Percentiles rank a stretch among this genome's conserved stretches.
phyloP scores from a whole-genome alignment of 64 coral and sea anemone genomes.

The Hydrozoanthus tunicans region DNA sequence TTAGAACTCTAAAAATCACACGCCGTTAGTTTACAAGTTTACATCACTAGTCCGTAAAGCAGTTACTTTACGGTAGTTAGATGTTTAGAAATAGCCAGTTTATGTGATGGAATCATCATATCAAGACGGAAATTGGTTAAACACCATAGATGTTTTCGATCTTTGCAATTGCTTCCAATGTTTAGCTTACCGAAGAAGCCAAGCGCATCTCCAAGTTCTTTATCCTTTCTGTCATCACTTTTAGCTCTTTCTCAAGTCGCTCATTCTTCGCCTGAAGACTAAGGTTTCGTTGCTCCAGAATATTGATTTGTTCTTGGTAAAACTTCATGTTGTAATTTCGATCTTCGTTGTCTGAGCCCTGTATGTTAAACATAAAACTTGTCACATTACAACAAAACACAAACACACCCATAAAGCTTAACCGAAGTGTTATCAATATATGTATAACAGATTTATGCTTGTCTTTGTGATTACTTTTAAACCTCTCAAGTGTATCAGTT shows the following conservation, averaged over 20 bases:
- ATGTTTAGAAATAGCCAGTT: not conserved
- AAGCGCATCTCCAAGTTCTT: conserved; percentile 60
- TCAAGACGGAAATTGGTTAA: not conserved
- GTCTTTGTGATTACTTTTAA: no score
- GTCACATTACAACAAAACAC: no score
- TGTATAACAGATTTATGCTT: no score
- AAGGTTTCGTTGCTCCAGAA: conserved; percentile 82
- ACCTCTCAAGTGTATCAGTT: no score
- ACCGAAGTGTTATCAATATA: no score
- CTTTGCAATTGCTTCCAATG: not conserved
- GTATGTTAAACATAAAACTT: not conserved
- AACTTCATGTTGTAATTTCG: conserved; percentile 25
- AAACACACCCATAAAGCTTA: no score
- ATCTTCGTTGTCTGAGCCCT: not conserved
- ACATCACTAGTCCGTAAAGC: no score
- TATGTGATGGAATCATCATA: not conserved
- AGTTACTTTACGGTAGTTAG: no score
- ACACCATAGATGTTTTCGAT: not conserved
- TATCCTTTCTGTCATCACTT: conserved; percentile 68
- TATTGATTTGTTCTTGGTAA: conserved; percentile 81
- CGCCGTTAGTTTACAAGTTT: no score
- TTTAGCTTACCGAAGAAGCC: conserved; percentile 14
- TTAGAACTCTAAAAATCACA: no score
- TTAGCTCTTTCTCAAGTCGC: conserved; percentile 82
- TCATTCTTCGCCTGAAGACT: conserved; percentile 85